Evolutionary conservation across 2,113 vertebrate genomes (phyloP), one percentile per base, ranked within the genome.

Genomic region (Albula goreensis): DNA sequence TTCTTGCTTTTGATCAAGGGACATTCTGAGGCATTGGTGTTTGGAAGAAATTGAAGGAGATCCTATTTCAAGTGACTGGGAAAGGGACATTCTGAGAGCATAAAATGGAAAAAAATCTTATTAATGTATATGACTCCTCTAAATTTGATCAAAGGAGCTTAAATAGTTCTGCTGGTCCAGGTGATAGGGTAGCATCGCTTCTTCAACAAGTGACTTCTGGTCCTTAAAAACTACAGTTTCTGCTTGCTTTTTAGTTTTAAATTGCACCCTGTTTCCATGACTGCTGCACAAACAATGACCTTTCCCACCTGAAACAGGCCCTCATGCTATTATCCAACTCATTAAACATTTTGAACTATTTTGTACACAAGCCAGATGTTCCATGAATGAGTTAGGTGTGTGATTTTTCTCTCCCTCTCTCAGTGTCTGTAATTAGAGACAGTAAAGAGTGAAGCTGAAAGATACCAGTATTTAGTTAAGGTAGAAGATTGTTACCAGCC

Each of bases 21-120:
- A 17, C 10, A 19, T 15, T 17, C 9, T 25, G 22, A n/a, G 70
- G 12, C 3, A 19, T 19, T 19, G 70, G 70, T 90, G 91, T 60
- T 19, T 92, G 88, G 93, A 91, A n/a, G n/a, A n/a, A n/a, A 90
- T 90, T 93, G 91, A 92, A 89, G 90, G 90, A 91, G 2, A 11
- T 96, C 87, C 91, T 90, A 94, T 93, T 93, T 95, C 93, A 95
- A 94, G 93, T 95, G 95, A 95, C 93, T 96, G 96, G 96, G 96
- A 97, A 97, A 94, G 96, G 97, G 96, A n/a, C n/a, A n/a, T 41
- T 41, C 31, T 41, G 31, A 41, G 31, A 41, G 31, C 31, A 41
- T 41, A 41, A 41, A 41, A 41, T 41, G 31, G 31, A 41, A 41
- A 41, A 41, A 41, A 0, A 41, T 41, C 31, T 41, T 41, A 56